These are phyloP conservation scores for Chaetoderma sp. DNA, from an alignment of 2,888 invertebrate species.

Conservation along the genomic window DNA sequence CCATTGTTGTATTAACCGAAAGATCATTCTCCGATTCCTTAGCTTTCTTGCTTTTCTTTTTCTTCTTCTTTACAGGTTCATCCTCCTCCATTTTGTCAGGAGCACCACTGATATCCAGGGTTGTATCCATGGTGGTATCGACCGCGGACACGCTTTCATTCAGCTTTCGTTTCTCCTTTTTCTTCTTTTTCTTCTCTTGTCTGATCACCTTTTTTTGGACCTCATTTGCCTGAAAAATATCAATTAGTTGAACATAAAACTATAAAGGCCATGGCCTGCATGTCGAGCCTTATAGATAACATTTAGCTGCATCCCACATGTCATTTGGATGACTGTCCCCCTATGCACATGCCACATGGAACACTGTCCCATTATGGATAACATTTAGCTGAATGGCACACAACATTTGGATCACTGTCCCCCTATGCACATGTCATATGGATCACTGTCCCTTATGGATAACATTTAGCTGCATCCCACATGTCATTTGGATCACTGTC, in stretches of 20 bases:
- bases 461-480: no score
- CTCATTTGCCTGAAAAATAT: conserved; percentile 47
- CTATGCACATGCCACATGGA: not conserved
- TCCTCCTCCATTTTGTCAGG: conserved; percentile 30
- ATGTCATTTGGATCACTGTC: no score
- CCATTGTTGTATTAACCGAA: conserved; percentile 34
- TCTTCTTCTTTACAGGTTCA: conserved; percentile 47
- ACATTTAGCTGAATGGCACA: no score
- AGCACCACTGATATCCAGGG: conserved; percentile 19
- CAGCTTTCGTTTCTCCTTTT: conserved; percentile 43
- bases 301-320: not conserved
- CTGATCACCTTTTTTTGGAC: conserved; percentile 49
- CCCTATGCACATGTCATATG: no score
- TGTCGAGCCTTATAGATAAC: not conserved
- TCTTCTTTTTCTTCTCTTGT: conserved; percentile 61
- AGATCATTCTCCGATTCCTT: conserved; percentile 27
- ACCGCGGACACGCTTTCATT: not conserved
- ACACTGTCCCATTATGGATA: not conserved
- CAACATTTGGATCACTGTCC: no score
- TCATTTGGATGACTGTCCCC: not conserved
- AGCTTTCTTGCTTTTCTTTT: conserved; percentile 38
- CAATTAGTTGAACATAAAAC: not conserved
- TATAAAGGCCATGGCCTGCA: not conserved
- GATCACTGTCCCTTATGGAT: no score
- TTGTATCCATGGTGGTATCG: not conserved